Base-by-base conservation (phyloP, 2,797 vertebrate genomes). In the Capromys pilorides region DNA sequence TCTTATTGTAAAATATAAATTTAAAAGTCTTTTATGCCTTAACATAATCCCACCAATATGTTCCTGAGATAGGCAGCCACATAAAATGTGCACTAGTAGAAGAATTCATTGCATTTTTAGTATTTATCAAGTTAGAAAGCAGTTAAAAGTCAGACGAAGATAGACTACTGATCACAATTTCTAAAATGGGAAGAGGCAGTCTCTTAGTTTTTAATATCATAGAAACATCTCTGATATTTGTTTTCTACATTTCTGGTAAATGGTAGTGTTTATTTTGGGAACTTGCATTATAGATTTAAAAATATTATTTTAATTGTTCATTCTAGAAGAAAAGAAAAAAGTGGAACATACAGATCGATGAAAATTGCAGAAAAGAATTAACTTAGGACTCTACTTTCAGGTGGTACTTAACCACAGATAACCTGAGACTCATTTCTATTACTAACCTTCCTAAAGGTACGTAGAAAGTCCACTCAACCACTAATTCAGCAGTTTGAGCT, bases 301-400 rank as follows among this genome's bases (percentile, higher is more conserved):
- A 83, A 69, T 64, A 73, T 24, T 45, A 88, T 45, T 18, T 80
- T 75, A 82, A 85, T 80, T 78, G 41, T 51, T 95, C 45, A 89
- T 73, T 93, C 41, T 95, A 67, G 67, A 79, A 69, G 62, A 75
- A 83, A 90, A 36, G 12, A 51, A 28, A 41, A 59, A 78, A 8
- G 89, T 12, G 21, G 28, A 10, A 80, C 69, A 21, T 14, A 73
- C 5, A 28, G 64, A 91, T 41, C 61, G 39, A 71, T 77, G 12
- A 86, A 89, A 79, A 61, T 77, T 64, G 83, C 45, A 95, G 14
- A 85, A 36, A 67, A 26, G 8, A 62, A 67, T 77, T 86, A 77
- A 75, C 73, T 78, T 26, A 18, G n/a, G 19, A 49, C 11, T 83
- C 10, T 77, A 51, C 41, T 28, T 2, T 51, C 45, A 91, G 26